These are phyloP conservation scores for Cecidostiba fungosa DNA, from an alignment of 2,888 invertebrate species.

Conservation along the genomic window DNA sequence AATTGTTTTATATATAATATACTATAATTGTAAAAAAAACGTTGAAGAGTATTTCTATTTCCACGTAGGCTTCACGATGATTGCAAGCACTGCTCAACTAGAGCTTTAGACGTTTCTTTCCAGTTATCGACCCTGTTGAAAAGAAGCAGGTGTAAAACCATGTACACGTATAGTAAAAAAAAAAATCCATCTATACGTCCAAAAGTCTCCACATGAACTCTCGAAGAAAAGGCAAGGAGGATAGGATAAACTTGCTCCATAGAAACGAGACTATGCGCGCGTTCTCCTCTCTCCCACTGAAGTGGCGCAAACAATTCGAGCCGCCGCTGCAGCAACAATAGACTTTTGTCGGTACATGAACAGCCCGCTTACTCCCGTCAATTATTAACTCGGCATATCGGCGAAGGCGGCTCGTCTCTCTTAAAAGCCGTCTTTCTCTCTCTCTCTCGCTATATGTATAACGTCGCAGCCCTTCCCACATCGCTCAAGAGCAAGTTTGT, in stretches of 20 bases:
- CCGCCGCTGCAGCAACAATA: slow-evolving; percentile 69
- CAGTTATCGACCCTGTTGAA: no score
- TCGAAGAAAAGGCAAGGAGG: slow-evolving; percentile 7
- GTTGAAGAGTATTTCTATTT: not conserved
- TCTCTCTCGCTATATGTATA: slow-evolving; percentile 39
- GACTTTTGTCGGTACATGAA: slow-evolving; percentile 69
- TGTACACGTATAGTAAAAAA: not conserved
- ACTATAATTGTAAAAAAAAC: not conserved
- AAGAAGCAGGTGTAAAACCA: not conserved
- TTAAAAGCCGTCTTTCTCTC: slow-evolving; percentile 49
- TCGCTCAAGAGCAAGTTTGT: slow-evolving; percentile 66
- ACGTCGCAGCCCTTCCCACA: slow-evolving; percentile 60
- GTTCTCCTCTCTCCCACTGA: not conserved
- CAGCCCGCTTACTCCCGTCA: slow-evolving; percentile 56
- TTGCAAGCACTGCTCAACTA: no score
- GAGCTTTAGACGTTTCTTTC: no score
- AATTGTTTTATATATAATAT: not conserved
- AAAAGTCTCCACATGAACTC: not conserved
- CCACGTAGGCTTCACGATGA: no score
- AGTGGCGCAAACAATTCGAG: slow-evolving; percentile 70
- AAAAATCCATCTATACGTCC: not conserved
- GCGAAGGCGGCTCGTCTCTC: slow-evolving; percentile 62
- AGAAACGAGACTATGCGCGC: slow-evolving; percentile 18
- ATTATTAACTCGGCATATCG: slow-evolving; percentile 71
- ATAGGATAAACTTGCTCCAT: slow-evolving; percentile 19